These are phyloP conservation scores for Luffia ferchaultella DNA, from an alignment of 2,888 invertebrate genomes.

Conservation along the genomic window DNA sequence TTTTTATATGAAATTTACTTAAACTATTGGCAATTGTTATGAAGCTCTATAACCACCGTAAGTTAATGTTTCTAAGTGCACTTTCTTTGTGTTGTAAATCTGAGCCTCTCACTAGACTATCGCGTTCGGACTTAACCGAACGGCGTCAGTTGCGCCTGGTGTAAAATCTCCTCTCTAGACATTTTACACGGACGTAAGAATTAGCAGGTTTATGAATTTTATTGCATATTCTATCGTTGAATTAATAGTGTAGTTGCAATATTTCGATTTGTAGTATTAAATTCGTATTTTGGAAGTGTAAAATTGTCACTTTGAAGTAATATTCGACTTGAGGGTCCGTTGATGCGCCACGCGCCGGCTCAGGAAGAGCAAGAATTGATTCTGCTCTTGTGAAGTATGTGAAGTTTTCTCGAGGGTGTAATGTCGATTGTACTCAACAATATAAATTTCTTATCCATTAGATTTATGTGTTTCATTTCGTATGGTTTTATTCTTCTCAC, in stretches of 20 bases:
- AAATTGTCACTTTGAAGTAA: conserved; percentile 35
- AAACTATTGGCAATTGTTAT: not conserved
- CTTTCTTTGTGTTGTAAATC: not conserved
- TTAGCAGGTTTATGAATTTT: conserved; percentile 30
- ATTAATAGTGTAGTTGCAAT: conserved; percentile 48
- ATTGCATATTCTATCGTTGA: conserved; percentile 51
- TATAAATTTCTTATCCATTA: conserved; percentile 66
- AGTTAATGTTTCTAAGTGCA: conserved; percentile 7
- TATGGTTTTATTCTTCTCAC: no score
- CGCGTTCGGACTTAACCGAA: not conserved
- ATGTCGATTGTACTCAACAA: conserved; percentile 62
- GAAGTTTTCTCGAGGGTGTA: conserved; percentile 40
- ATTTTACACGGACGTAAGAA: not conserved
- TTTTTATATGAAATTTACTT: not conserved
- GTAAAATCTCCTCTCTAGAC: not conserved
- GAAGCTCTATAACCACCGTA: not conserved
- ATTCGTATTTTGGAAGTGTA: conserved; percentile 50
- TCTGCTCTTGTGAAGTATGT: conserved; percentile 28
- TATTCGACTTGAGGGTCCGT: conserved; percentile 17
- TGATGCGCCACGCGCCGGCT: no score
- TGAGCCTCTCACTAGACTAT: not conserved
- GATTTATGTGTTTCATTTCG: conserved; percentile 48
- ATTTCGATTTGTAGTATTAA: conserved; percentile 55
- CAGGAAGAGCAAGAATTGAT: not conserved
- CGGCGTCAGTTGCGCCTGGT: not conserved